Evolutionary conservation across 2,888 invertebrate genomes (phyloP).

Genomic region (Hetaerina titia): DNA sequence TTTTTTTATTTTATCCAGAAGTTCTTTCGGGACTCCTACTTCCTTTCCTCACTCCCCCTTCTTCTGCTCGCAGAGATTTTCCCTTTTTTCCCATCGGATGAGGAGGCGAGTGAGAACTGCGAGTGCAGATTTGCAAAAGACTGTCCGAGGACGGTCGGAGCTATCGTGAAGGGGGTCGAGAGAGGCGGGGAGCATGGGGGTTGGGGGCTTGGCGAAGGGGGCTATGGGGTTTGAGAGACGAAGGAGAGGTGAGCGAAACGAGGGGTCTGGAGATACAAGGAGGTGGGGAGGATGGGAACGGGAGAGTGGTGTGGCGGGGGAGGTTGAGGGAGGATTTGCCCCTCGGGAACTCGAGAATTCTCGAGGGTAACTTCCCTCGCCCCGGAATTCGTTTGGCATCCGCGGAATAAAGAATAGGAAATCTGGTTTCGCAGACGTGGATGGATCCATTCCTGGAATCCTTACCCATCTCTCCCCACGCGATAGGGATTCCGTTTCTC

Average conservation of each 20-base stretch:
- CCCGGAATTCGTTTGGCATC: slow-evolving; percentile 33
- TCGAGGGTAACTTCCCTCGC: slow-evolving; percentile 38
- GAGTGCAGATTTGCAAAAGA: no score
- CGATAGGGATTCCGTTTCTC: neutral
- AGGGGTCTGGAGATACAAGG: neutral
- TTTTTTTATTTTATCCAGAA: no score
- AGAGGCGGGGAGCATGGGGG: no score
- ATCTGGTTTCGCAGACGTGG: slow-evolving; percentile 42
- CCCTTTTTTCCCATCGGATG: no score
- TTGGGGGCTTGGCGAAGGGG: no score
- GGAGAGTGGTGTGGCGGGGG: neutral
- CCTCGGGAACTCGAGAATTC: slow-evolving; percentile 33
- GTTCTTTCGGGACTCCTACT: no score
- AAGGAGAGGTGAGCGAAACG: no score
- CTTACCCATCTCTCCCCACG: neutral
- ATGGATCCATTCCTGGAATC: slow-evolving; percentile 37
- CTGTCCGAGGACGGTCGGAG: neutral
- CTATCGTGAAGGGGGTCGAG: neutral
- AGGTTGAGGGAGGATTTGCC: neutral
- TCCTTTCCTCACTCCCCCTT: no score
- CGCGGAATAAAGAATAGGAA: slow-evolving; percentile 41
- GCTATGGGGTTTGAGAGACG: no score
- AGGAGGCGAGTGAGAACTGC: no score
- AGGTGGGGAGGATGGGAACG: neutral
- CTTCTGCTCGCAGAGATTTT: no score